Conservation (phyloP, 2,797 vertebrate genomes). For the Dromococcyx pavoninus region DNA sequence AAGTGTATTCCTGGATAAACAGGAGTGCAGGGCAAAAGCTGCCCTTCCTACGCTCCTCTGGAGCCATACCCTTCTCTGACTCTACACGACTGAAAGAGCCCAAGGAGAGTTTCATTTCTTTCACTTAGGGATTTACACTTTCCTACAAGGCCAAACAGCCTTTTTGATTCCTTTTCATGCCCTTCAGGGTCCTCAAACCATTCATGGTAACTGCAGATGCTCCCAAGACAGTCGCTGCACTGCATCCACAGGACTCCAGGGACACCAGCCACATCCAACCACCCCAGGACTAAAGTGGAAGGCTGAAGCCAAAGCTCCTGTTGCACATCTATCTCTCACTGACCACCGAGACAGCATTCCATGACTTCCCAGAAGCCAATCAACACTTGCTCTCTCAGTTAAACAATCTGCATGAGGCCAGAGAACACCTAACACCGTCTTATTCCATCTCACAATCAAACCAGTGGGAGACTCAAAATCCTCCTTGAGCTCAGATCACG, state of each 20-base stretch:
- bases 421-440: rapidly evolving
- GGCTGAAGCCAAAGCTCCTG: not conserved
- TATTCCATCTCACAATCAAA: rapidly evolving
- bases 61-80: not conserved
- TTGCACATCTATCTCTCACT: not conserved
- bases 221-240: not conserved
- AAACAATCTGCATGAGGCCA: not conserved
- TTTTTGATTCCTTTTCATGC: not conserved
- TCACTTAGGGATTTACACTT: rapidly evolving
- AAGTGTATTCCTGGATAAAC: not conserved
- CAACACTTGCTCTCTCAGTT: not conserved
- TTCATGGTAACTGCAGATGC: not conserved
- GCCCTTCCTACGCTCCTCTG: rapidly evolving
- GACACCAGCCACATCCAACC: not conserved
- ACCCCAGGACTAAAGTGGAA: not conserved
- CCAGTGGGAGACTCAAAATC: rapidly evolving
- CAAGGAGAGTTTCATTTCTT: rapidly evolving
- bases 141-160: rapidly evolving
- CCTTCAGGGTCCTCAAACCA: rapidly evolving
- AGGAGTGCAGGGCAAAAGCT: not conserved
- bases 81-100: rapidly evolving
- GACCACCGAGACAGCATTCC: rapidly evolving
- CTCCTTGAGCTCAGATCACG: rapidly evolving
- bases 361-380: not conserved
- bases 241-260: rapidly evolving